A percentile compares a stretch with the other conserved stretches of the same genome.
These are phyloP conservation scores for Drosophila testacea DNA, from an alignment of 2,888 invertebrate genomes.

Conservation along the genomic window DNA sequence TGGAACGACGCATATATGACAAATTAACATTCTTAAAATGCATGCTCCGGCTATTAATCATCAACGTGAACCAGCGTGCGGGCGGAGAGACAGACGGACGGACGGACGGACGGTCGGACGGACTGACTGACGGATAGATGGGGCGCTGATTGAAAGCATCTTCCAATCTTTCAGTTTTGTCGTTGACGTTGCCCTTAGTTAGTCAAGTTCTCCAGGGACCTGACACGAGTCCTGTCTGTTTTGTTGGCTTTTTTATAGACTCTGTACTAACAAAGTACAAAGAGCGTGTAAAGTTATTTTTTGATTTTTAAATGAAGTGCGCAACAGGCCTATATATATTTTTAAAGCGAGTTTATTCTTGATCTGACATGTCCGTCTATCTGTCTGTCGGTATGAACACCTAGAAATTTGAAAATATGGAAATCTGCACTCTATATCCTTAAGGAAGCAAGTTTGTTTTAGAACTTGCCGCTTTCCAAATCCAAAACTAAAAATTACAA, in stretches of 20 bases:
- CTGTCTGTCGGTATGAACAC: too few relatives aligned
- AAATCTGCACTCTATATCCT: too few relatives aligned
- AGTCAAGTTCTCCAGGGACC: slow-evolving; percentile 13
- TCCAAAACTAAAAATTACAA: too few relatives aligned
- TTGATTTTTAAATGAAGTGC: too few relatives aligned
- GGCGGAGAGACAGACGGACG: slow-evolving; percentile 13
- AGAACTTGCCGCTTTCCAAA: too few relatives aligned
- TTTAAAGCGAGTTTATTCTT: too few relatives aligned
- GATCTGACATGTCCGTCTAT: too few relatives aligned
- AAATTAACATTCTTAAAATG: slow-evolving; percentile 78
- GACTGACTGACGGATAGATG: neutral
- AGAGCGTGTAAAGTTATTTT: too few relatives aligned
- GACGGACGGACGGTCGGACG: neutral
- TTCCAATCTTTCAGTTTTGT: slow-evolving; percentile 43
- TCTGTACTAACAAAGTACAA: too few relatives aligned
- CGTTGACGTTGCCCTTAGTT: slow-evolving; percentile 28
- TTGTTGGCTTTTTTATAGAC: neutral
- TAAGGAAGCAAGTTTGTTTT: too few relatives aligned
- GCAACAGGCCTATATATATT: too few relatives aligned
- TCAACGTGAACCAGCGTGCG: slow-evolving; percentile 39
- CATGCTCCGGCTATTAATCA: slow-evolving; percentile 74
- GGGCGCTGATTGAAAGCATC: slow-evolving; percentile 66
- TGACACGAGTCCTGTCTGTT: slow-evolving; percentile 2
- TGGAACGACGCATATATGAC: slow-evolving; percentile 68
- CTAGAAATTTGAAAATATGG: too few relatives aligned